phyloP scores from a whole-genome alignment of 1,140 invertebrate genomes.

The Drosophila orosa region DNA sequence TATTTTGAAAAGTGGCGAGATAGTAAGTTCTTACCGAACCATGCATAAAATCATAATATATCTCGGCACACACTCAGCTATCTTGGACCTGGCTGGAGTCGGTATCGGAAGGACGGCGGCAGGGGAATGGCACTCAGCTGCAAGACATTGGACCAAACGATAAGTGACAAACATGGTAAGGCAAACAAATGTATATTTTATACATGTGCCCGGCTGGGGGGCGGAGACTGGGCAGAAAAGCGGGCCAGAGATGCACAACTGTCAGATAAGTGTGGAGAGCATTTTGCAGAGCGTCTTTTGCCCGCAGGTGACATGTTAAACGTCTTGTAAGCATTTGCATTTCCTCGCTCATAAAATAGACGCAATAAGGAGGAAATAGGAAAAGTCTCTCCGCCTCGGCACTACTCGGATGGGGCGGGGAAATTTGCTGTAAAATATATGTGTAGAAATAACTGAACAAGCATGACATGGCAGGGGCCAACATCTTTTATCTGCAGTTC shows the following conservation, averaged over 20 bases:
- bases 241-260: slow-evolving; percentile 70
- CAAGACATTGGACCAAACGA: slow-evolving; percentile 69
- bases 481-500: slow-evolving; percentile 68
- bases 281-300: slow-evolving; percentile 67
- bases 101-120: slow-evolving; percentile 32
- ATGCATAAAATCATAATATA: slow-evolving; percentile 81
- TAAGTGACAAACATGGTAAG: slow-evolving; percentile 80
- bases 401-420: slow-evolving; percentile 6
- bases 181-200: slow-evolving; percentile 78
- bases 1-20: slow-evolving; percentile 13
- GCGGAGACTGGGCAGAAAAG: not conserved
- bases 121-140: slow-evolving; percentile 48
- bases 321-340: slow-evolving; percentile 82
- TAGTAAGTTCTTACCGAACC: slow-evolving; percentile 52
- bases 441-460: slow-evolving; percentile 65
- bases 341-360: slow-evolving; percentile 49
- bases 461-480: slow-evolving; percentile 33
- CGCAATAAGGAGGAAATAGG: slow-evolving; percentile 32
- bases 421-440: slow-evolving; percentile 55
- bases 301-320: slow-evolving; percentile 81
- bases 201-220: slow-evolving; percentile 44
- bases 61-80: slow-evolving; percentile 41
- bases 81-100: slow-evolving; percentile 24
- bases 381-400: slow-evolving; percentile 10
- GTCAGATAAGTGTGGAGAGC: slow-evolving; percentile 76